phyloP scores from a whole-genome alignment of 1,140 invertebrate species.

The Mycetomoellerius zeteki region DNA sequence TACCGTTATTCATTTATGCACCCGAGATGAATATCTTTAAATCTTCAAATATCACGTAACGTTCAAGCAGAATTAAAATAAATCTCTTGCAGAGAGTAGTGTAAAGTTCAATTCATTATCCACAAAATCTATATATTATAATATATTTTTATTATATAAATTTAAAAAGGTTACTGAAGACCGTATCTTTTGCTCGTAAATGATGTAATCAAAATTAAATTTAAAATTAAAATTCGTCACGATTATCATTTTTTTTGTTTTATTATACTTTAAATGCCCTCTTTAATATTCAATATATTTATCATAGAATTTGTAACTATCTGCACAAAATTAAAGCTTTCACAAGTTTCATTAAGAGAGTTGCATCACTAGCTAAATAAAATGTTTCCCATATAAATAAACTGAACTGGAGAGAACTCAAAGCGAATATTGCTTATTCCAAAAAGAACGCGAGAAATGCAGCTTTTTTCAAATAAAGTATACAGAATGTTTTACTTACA shows the following conservation, averaged over 20 bases:
- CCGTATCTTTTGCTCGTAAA: neutral
- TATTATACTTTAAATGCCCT: neutral
- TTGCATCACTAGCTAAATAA: conserved; percentile 8
- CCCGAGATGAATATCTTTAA: neutral
- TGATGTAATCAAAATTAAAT: neutral
- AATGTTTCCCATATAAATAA: conserved; percentile 34
- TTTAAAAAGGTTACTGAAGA: neutral
- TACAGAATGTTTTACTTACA: neutral
- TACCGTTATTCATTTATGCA: neutral
- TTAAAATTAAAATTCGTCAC: conserved; percentile 20
- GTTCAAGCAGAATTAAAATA: neutral
- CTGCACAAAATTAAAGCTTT: neutral
- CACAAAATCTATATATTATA: neutral
- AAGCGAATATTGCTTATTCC: conserved; percentile 20
- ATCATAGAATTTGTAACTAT: conserved; percentile 40
- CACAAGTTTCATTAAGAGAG: conserved; percentile 27
- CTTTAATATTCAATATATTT: conserved; percentile 14
- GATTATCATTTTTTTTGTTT: conserved; percentile 23
- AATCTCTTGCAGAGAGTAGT: neutral
- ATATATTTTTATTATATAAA: conserved; percentile 6
- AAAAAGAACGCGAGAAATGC: neutral
- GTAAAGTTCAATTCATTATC: neutral
- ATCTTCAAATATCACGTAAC: neutral
- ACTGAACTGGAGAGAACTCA: conserved; percentile 13
- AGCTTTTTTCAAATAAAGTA: neutral